Evolutionary conservation across 2,888 invertebrate genomes (phyloP).

Genomic region (Cinara cedri): DNA sequence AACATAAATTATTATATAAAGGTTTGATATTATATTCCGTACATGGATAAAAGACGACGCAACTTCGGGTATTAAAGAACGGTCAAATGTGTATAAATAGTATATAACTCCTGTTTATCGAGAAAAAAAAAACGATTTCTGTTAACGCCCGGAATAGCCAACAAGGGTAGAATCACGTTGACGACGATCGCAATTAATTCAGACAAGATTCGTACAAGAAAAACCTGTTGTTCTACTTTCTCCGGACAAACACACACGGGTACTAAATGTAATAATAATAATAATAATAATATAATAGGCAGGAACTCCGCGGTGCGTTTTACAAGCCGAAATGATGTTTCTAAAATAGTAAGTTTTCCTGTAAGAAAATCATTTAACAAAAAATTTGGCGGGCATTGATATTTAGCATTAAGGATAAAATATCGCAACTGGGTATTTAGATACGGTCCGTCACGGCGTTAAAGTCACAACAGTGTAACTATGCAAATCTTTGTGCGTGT

Average conservation of each 20-base stretch:
- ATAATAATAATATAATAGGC: too few species aligned
- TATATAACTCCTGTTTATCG: constrained; percentile 20
- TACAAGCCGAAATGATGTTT: constrained; percentile 30
- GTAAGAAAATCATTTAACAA: constrained; percentile 1
- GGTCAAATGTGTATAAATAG: constrained; percentile 30
- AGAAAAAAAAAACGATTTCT: constrained; percentile 37
- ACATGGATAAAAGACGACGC: background rate
- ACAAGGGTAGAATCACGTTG: constrained; percentile 39
- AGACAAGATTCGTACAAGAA: constrained; percentile 54
- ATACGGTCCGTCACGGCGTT: too few species aligned
- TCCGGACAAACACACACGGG: constrained; percentile 33
- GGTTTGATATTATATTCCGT: constrained; percentile 18
- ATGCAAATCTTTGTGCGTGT: too few species aligned
- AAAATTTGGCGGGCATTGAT: background rate
- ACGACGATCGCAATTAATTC: constrained; percentile 53
- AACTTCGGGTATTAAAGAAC: constrained; percentile 30
- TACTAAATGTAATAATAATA: constrained; percentile 7
- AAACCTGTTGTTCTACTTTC: constrained; percentile 57
- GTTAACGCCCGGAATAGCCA: constrained; percentile 20
- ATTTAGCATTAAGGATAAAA: too few species aligned
- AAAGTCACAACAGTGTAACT: background rate
- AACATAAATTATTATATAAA: constrained; percentile 22
- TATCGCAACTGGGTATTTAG: too few species aligned
- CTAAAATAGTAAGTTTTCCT: constrained; percentile 17
- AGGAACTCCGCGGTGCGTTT: background rate